Evolutionary conservation across 2,113 vertebrate genomes (phyloP).

Genomic region (Heptranchias perlo): DNA sequence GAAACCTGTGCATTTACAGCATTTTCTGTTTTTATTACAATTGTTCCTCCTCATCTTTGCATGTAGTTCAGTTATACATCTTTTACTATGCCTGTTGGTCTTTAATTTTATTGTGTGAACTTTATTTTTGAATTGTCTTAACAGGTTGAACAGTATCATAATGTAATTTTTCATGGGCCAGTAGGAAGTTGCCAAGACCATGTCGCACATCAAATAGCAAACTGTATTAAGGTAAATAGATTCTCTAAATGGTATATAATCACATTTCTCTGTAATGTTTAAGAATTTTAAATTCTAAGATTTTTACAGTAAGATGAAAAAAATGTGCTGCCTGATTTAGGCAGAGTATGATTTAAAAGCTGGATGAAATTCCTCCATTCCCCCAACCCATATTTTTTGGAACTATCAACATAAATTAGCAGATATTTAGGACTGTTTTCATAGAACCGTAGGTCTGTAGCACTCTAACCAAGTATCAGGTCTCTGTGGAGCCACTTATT

Average conservation of each 20-base stretch:
- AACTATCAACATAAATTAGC: neutral
- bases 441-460: neutral
- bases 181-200: slow-evolving; percentile 89
- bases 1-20: neutral
- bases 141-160: slow-evolving; percentile 87
- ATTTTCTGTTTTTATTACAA: neutral
- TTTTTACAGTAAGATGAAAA: neutral
- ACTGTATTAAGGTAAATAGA: slow-evolving; percentile 71
- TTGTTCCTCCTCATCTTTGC: neutral
- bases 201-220: slow-evolving; percentile 71
- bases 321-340: neutral
- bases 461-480: neutral
- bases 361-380: neutral
- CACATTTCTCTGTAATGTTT: slow-evolving; percentile 40
- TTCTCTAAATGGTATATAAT: neutral
- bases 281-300: neutral
- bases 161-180: slow-evolving; percentile 86
- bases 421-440: neutral
- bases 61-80: neutral
- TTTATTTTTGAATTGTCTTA: neutral
- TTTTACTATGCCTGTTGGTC: neutral
- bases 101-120: neutral
- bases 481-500: neutral
- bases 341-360: neutral
- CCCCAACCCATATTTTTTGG: neutral